Percentiles rank a stretch among this genome's conserved stretches.
phyloP scores from a whole-genome alignment of 2,113 vertebrate genomes.

The Empidonax alnorum region DNA sequence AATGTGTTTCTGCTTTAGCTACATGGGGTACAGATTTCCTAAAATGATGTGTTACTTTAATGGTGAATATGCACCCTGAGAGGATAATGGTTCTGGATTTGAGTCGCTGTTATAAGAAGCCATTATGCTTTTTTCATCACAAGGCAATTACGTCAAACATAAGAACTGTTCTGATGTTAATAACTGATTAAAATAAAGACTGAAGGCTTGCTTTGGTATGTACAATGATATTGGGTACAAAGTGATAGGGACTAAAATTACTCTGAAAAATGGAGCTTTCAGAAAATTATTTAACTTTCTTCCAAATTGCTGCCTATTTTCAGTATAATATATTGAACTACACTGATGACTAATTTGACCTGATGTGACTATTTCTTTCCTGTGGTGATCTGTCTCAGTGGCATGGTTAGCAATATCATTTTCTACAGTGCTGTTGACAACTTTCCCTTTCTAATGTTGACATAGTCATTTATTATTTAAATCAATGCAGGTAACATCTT shows the following conservation, averaged over 20 bases:
- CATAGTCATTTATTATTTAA: not conserved
- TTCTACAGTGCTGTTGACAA: not conserved
- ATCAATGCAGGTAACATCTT: not conserved
- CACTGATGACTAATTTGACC: not conserved
- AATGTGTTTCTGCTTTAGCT: not conserved
- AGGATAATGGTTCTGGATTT: not conserved
- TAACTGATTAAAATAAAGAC: not conserved
- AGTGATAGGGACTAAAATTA: not conserved
- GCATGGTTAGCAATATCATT: not conserved
- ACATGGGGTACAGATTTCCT: not conserved
- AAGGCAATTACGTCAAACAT: not conserved
- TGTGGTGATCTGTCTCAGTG: not conserved
- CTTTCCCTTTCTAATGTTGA: not conserved
- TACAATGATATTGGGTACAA: not conserved
- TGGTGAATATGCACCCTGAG: accelerated
- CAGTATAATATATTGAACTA: not conserved
- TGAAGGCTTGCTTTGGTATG: not conserved
- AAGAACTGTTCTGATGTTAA: not conserved
- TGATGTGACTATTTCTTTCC: not conserved
- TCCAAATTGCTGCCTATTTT: not conserved
- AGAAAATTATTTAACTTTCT: not conserved
- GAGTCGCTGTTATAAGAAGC: not conserved
- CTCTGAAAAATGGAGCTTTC: not conserved
- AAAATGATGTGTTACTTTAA: not conserved
- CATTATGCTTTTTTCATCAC: not conserved